These are phyloP conservation scores for Chrysotoxum bicinctum DNA, from an alignment of 2,888 invertebrate species.

Conservation along the genomic window DNA sequence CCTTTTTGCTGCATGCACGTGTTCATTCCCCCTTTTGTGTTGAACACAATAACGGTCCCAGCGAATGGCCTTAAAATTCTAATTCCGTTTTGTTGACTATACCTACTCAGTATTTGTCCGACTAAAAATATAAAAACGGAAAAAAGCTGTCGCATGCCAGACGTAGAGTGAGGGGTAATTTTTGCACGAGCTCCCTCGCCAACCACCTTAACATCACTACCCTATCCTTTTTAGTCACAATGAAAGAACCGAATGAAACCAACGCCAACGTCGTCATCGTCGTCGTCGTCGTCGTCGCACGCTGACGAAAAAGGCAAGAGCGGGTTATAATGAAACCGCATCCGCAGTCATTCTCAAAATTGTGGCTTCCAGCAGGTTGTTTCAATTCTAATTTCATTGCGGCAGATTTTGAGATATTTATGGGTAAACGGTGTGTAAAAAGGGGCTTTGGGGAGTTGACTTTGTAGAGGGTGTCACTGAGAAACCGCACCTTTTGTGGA, in stretches of 20 bases:
- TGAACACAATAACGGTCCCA: slow-evolving; percentile 46
- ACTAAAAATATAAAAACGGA: slow-evolving; percentile 35
- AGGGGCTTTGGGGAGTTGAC: slow-evolving; percentile 11
- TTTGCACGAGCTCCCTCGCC: slow-evolving; percentile 43
- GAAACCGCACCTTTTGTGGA: slow-evolving; percentile 53
- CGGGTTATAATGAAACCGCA: slow-evolving; percentile 70
- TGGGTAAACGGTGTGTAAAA: slow-evolving; percentile 40
- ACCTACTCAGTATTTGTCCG: slow-evolving; percentile 65
- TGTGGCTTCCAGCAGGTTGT: slow-evolving; percentile 72
- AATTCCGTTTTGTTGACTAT: slow-evolving; percentile 71
- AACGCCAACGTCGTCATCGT: slow-evolving; percentile 35
- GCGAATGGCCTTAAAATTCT: slow-evolving; percentile 66
- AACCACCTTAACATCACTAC: neutral
- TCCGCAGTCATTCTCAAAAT: slow-evolving; percentile 72
- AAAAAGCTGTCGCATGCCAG: slow-evolving; percentile 68
- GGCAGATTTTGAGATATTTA: slow-evolving; percentile 72
- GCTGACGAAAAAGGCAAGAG: slow-evolving; percentile 59
- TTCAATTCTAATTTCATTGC: slow-evolving; percentile 73
- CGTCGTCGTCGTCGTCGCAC: slow-evolving; percentile 43
- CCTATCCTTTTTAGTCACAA: slow-evolving; percentile 17
- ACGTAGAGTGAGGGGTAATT: slow-evolving; percentile 44
- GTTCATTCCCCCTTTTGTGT: slow-evolving; percentile 39
- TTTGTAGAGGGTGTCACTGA: slow-evolving; percentile 41
- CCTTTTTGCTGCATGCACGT: slow-evolving; percentile 52
- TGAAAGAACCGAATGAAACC: slow-evolving; percentile 50